Percentiles rank a stretch among this genome's conserved stretches.
These are phyloP conservation scores for Thymelicus acteon DNA, from an alignment of 2,888 invertebrate species.

Conservation along the genomic window DNA sequence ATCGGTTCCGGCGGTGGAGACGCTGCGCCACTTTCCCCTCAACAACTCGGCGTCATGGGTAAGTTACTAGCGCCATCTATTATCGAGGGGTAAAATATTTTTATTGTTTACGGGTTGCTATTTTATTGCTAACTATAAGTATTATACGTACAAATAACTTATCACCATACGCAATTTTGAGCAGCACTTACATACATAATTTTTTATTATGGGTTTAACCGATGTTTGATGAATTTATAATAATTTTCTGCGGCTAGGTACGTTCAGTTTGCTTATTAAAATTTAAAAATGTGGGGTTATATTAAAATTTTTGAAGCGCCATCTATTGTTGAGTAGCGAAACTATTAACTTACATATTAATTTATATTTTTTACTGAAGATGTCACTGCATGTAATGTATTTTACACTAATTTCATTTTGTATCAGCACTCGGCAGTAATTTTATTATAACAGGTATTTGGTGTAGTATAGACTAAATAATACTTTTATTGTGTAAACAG, in stretches of 20 bases:
- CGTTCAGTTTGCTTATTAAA: neutral
- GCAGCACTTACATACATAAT: neutral
- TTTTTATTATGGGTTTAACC: too few species aligned
- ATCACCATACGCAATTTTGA: neutral
- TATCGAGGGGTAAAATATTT: slow-evolving; percentile 39
- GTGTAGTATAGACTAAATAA: too few species aligned
- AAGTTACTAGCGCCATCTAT: slow-evolving; percentile 71
- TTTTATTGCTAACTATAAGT: too few species aligned
- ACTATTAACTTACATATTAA: slow-evolving; percentile 31
- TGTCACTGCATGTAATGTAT: slow-evolving; percentile 38
- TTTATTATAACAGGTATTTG: too few species aligned
- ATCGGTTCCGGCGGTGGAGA: slow-evolving; percentile 84
- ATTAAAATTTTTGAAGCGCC: slow-evolving; percentile 57
- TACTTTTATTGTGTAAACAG: too few species aligned
- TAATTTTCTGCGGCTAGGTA: neutral
- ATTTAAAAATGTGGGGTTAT: slow-evolving; percentile 14
- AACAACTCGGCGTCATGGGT: slow-evolving; percentile 96
- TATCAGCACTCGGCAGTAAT: too few species aligned
- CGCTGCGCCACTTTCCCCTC: slow-evolving; percentile 90
- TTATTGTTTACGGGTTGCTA: too few species aligned
- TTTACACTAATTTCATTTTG: too few species aligned
- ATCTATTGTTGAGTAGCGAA: slow-evolving; percentile 62
- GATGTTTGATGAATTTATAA: too few species aligned
- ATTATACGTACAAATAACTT: too few species aligned
- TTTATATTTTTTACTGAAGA: slow-evolving; percentile 38